Conservation (phyloP, 1,140 invertebrate species). For the Cydia fagiglandana region DNA sequence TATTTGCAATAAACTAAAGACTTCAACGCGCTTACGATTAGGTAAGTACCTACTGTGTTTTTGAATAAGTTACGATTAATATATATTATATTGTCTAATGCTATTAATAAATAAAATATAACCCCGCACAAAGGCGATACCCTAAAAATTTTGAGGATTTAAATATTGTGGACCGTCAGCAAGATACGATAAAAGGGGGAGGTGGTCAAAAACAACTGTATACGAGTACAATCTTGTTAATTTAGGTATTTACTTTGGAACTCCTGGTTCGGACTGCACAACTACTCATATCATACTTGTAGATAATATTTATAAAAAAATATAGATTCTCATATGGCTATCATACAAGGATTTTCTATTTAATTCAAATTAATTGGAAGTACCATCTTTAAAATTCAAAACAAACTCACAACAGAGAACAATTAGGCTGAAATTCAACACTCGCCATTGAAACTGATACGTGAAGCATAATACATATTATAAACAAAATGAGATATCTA, state of each 20-base stretch:
- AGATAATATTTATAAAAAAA: too few species aligned
- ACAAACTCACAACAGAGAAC: neutral
- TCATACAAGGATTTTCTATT: neutral
- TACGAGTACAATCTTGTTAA: too few species aligned
- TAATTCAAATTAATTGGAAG: neutral
- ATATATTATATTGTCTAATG: neutral
- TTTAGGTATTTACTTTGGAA: too few species aligned
- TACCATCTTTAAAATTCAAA: neutral
- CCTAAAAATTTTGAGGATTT: too few species aligned
- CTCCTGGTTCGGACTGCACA: too few species aligned
- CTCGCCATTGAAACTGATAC: neutral
- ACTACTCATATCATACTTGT: too few species aligned
- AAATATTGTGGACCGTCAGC: too few species aligned
- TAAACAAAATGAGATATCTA: neutral
- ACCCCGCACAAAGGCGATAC: neutral
- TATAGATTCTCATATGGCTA: too few species aligned
- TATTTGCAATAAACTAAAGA: neutral
- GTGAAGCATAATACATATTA: neutral
- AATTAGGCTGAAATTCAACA: constrained; percentile 5
- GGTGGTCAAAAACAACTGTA: too few species aligned
- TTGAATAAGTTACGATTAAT: neutral
- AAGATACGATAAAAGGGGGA: too few species aligned
- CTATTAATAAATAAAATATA: neutral
- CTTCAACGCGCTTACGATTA: neutral
- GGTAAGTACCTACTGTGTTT: neutral